These are phyloP conservation scores for Enteromius unitaeniatus DNA, from an alignment of 2,797 vertebrate species.

Conservation along the genomic window DNA sequence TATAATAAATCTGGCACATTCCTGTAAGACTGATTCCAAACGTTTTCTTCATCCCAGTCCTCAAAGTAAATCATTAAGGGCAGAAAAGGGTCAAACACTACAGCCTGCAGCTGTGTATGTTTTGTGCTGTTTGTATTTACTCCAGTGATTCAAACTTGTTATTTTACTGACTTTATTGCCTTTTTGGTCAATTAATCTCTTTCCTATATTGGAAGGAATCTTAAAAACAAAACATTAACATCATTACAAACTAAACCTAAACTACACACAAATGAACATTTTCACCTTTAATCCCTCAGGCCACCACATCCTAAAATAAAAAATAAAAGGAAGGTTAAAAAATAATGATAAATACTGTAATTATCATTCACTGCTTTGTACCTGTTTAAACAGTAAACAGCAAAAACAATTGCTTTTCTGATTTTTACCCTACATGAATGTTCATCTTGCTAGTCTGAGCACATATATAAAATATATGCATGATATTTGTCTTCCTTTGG, in stretches of 20 bases:
- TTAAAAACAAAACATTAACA: background rate
- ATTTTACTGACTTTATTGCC: background rate
- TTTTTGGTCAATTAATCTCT: background rate
- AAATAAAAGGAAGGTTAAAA: background rate
- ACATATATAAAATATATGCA: background rate
- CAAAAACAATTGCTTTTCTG: background rate
- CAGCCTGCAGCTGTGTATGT: constrained; percentile 1
- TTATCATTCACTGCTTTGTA: background rate
- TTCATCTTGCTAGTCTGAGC: too few relatives aligned
- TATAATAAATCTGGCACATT: background rate
- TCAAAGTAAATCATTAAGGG: background rate
- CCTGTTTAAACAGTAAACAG: background rate
- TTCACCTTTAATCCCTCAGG: background rate
- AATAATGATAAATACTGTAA: background rate
- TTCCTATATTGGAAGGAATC: background rate
- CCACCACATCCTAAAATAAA: background rate
- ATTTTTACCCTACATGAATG: background rate
- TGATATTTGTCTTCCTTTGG: background rate
- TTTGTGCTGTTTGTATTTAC: background rate
- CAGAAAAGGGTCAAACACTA: background rate
- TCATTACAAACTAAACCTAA: background rate
- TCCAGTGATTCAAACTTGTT: background rate
- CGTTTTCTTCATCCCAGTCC: background rate
- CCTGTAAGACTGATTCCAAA: background rate
- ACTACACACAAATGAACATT: background rate